Conservation (phyloP, 2,888 invertebrate species). For the Cryptosula pallasiana region DNA sequence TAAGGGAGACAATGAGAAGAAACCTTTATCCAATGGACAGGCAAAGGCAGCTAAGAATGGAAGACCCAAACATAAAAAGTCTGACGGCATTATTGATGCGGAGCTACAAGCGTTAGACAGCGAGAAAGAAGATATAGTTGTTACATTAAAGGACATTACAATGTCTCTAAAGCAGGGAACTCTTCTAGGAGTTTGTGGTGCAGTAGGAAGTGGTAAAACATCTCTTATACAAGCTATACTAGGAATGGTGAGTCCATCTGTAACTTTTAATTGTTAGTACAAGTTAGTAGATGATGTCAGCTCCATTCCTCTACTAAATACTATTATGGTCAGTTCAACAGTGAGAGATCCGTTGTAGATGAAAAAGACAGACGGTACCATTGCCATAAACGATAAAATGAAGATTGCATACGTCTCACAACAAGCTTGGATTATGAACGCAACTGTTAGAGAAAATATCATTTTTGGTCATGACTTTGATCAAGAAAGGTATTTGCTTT, state of each 20-base stretch:
- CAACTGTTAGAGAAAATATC: constrained; percentile 23
- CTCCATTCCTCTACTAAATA: too few relatives aligned
- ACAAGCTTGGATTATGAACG: constrained; percentile 68
- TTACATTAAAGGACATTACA: background rate
- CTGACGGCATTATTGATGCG: background rate
- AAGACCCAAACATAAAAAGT: background rate
- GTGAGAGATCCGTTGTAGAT: background rate
- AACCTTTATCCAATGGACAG: background rate
- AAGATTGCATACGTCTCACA: constrained; percentile 24
- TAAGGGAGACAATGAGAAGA: too few relatives aligned
- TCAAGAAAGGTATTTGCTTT: constrained; percentile 18
- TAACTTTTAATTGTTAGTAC: too few relatives aligned
- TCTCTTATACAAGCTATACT: constrained; percentile 28
- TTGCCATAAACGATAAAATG: background rate
- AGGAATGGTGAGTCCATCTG: constrained; percentile 28
- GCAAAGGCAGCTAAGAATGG: background rate
- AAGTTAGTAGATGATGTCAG: too few relatives aligned
- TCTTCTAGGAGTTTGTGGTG: constrained; percentile 26
- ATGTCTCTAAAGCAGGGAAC: constrained; percentile 15
- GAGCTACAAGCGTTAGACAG: background rate
- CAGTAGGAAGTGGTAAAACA: constrained; percentile 30
- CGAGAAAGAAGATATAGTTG: background rate
- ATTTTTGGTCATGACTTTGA: constrained; percentile 16
- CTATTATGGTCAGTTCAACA: too few relatives aligned
- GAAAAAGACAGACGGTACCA: background rate